Evolutionary conservation across 2,113 vertebrate genomes (phyloP).

Genomic region (Bubo bubo): DNA sequence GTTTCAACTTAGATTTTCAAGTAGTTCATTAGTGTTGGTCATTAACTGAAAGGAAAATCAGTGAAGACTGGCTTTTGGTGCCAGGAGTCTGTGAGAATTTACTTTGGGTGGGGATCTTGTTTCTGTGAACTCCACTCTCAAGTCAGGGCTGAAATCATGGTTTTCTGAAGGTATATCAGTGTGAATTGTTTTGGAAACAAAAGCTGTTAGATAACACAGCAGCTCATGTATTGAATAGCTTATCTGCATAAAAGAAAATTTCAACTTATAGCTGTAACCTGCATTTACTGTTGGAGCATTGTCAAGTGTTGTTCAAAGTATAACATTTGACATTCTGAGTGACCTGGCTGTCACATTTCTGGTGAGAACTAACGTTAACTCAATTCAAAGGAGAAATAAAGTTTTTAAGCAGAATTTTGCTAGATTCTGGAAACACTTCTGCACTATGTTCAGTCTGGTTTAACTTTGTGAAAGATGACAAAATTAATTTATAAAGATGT

Average conservation of each 20-base stretch:
- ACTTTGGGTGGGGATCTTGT: not conserved
- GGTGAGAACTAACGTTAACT: not conserved
- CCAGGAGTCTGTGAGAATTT: not conserved
- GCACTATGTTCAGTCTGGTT: not conserved
- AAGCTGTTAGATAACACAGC: not conserved
- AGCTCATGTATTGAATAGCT: not conserved
- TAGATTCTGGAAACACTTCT: not conserved
- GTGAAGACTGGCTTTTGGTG: not conserved
- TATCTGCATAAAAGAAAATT: not conserved
- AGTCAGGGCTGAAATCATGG: not conserved
- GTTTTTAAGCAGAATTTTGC: not conserved
- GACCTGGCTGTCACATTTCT: not conserved
- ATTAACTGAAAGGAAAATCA: not conserved
- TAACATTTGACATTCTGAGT: not conserved
- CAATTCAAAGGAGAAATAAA: not conserved
- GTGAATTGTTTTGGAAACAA: not conserved
- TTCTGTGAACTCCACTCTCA: not conserved
- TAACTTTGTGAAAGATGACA: not conserved
- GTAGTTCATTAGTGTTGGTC: not conserved
- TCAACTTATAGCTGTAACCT: not conserved
- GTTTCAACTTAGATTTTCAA: not conserved
- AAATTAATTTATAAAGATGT: not conserved
- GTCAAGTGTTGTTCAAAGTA: not conserved
- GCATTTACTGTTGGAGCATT: not conserved
- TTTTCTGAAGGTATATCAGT: not conserved